Evolutionary conservation across 1,140 invertebrate genomes (phyloP).

Genomic region (Caenorhabditis tropicalis): DNA sequence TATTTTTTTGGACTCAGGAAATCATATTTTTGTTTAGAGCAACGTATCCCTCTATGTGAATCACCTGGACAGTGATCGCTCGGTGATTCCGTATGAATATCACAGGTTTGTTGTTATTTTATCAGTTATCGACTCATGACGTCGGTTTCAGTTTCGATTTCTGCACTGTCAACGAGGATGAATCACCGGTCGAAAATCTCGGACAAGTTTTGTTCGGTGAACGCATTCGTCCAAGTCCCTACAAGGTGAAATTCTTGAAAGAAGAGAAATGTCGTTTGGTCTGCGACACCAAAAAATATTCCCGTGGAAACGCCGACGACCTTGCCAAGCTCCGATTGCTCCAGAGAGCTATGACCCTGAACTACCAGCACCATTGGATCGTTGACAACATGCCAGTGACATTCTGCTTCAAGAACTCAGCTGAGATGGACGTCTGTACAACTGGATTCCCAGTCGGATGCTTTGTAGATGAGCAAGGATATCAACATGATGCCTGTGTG

Average conservation of each 20-base stretch:
- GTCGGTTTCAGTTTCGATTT: conserved; percentile 85
- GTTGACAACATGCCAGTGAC: conserved; percentile 90
- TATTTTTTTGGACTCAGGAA: background rate
- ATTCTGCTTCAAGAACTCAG: conserved; percentile 84
- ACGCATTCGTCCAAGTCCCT: conserved; percentile 88
- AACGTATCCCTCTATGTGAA: conserved; percentile 89
- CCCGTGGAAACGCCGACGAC: conserved; percentile 76
- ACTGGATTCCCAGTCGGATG: conserved; percentile 99
- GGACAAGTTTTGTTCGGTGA: conserved; percentile 99
- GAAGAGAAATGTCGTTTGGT: conserved; percentile 79
- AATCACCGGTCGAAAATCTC: conserved; percentile 92
- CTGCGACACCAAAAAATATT: conserved; percentile 80
- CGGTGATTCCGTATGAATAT: conserved; percentile 96
- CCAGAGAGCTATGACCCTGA: conserved; percentile 89
- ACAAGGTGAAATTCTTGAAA: conserved; percentile 79
- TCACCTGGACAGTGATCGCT: conserved; percentile 91
- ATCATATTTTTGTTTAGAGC: conserved; percentile 77
- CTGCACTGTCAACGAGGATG: conserved; percentile 79
- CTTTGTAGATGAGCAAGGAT: conserved; percentile 77
- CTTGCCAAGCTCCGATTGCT: conserved; percentile 82
- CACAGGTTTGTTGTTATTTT: conserved; percentile 78
- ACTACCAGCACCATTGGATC: conserved; percentile 96
- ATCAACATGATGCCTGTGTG: conserved; percentile 77
- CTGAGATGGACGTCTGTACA: conserved; percentile 83
- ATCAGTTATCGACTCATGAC: background rate